These are phyloP conservation scores for Chauna torquata DNA, from an alignment of 2,113 vertebrate species.

Conservation along the genomic window DNA sequence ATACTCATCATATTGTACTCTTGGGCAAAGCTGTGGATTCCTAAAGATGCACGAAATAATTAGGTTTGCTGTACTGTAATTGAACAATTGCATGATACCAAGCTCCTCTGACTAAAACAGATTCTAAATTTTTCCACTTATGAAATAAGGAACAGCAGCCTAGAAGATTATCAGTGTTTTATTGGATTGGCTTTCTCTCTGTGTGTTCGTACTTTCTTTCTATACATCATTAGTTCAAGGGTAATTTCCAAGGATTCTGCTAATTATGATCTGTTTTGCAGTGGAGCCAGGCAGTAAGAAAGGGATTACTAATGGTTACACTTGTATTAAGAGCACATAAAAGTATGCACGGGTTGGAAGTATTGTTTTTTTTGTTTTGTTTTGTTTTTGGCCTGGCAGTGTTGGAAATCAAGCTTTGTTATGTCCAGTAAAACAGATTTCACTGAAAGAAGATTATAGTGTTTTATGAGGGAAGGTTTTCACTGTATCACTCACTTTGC, in stretches of 20 bases:
- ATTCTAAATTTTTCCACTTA: background rate
- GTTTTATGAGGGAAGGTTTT: background rate
- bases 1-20: fast-evolving
- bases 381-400: background rate
- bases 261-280: background rate
- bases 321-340: background rate
- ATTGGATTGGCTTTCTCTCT: background rate
- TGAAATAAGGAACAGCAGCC: background rate
- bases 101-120: background rate
- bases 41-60: background rate
- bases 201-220: background rate
- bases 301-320: background rate
- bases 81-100: background rate
- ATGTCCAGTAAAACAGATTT: background rate
- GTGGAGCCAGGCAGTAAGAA: background rate
- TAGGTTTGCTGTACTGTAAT: background rate
- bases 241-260: background rate
- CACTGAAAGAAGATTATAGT: background rate
- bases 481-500: background rate
- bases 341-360: background rate
- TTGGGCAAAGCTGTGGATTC: background rate
- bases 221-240: background rate
- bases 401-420: slow-evolving; percentile 4
- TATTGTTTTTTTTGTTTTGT: background rate
- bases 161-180: background rate